Evolutionary conservation across 92 coral and sea anemone species (phyloP), one percentile per base, ranked within the genome.

Genomic region (Hydrozoanthus gracilis): DNA sequence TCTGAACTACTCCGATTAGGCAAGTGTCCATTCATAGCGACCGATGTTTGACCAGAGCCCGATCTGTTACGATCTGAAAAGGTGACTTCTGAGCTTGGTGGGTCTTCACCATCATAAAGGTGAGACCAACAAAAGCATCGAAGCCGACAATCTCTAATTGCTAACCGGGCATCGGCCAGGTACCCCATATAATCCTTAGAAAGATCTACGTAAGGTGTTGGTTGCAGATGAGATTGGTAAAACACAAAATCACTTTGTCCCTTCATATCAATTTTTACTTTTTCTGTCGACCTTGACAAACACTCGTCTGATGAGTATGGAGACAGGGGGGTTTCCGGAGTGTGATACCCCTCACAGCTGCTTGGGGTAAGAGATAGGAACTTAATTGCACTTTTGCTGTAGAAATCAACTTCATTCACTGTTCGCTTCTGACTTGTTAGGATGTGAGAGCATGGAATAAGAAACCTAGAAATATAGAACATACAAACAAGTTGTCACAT

Each of bases 361-460:
- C 95, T 69, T 11, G 99, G 99, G 52, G 92, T 95, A 8, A 95
- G 94, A 15, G 99, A 95, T 67, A 97, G 91, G 87, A 97, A 97
- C 77, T 95, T 94, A 44, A 90, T 88, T 3, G 99, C 99, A 85
- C 98, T 95, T 89, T 95, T 97, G 88, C 99, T 95, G 95, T 97
- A 97, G 65, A 90, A 90, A 86, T 97, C 99, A 79, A 97, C 90
- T 71, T 97, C 99, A 49, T 96, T 87, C 79, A 97, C 94, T 50
- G 96, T 92, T 46, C 98, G 89, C 89, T 91, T 93, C 84, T 97
- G 99, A 64, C 99, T 97, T 78, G 97, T 95, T 78, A 97, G 76
- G 62, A 97, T 95, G 90, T 97, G 99, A 47, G 91, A 88, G 82
- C 99, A 96, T 2, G 99, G 98, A 16, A 96, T 89, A 35, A 96